Base-by-base conservation (phyloP, 2,888 invertebrate genomes). In the Tetanocera ferruginea region DNA sequence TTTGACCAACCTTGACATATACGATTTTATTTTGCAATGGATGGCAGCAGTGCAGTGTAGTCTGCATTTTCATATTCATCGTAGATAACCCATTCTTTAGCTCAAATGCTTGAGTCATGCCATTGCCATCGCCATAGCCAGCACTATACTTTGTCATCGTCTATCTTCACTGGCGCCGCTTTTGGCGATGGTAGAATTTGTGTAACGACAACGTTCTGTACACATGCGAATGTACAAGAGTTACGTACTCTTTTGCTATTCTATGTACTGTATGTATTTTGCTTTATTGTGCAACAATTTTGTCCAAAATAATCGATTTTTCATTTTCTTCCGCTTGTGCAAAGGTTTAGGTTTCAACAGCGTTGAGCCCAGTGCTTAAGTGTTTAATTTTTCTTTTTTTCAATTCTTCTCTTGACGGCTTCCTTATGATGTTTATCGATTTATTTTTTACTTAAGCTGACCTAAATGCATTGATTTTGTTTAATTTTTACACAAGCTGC, bases 1-100 rank as follows among this genome's bases (percentile, higher is more conserved):
- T 31, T 64, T 64, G 64, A 64, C 17, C 64, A 64, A 64, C 64
- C 64, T 64, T 64, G 64, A 64, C 64, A 64, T 31, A 64, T 28
- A 31, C 34, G 28, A 14, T 4, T 23, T 8, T 9, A 19, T 19
- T 55, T 19, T 55, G 2, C 19, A 19, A 55, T 19, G 55, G 19
- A 55, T 43, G 11, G 43, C 43, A 43, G 43, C 43, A 43, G 43
- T 43, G 43, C 43, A 43, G 43, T 31, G 31, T 43, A 43, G 11
- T 43, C 43, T 43, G 43, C 11, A 43, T 2, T 43, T 37, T 43
- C 11, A 14, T 43, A 43, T 43, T 43, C 43, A 43, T 43, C 43
- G 43, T 14, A 43, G 11, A 43, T 43, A 43, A 11, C 43, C 43
- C 28, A 11, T 25, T 25, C 57, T 60, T 23, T 11, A 23, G 23